Conservation (phyloP, 2,797 vertebrate species). For the Coccyzus lansbergi region DNA sequence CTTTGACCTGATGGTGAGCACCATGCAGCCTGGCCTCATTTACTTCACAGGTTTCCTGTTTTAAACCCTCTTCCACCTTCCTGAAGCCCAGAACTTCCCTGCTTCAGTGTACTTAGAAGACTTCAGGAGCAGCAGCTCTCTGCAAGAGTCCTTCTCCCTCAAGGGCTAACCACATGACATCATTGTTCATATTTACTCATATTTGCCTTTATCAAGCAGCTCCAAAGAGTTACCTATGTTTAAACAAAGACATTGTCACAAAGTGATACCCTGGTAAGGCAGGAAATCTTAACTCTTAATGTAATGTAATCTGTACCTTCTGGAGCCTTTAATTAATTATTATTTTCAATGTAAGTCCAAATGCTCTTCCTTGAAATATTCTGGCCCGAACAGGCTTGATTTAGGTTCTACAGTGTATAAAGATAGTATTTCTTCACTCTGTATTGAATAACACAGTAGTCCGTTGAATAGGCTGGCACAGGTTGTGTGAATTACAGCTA, state of each 20-base stretch:
- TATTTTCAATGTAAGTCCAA: not conserved
- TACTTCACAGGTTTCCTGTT: not conserved
- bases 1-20: not conserved
- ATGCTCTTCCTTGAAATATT: not conserved
- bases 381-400: not conserved
- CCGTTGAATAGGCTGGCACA: not conserved
- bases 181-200: accelerated
- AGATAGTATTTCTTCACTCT: not conserved
- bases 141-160: not conserved
- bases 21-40: not conserved
- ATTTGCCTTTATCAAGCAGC: not conserved
- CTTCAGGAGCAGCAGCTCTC: not conserved
- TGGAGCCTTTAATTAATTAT: not conserved
- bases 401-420: not conserved
- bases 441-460: not conserved
- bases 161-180: not conserved
- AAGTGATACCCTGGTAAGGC: not conserved
- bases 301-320: not conserved
- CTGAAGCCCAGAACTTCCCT: not conserved
- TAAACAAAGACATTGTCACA: not conserved
- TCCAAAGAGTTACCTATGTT: not conserved
- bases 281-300: not conserved
- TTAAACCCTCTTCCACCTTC: not conserved
- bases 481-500: not conserved
- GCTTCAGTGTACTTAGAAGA: not conserved